Evolutionary conservation across 1,140 invertebrate species (phyloP).

Genomic region (Stegodyphus dumicola): DNA sequence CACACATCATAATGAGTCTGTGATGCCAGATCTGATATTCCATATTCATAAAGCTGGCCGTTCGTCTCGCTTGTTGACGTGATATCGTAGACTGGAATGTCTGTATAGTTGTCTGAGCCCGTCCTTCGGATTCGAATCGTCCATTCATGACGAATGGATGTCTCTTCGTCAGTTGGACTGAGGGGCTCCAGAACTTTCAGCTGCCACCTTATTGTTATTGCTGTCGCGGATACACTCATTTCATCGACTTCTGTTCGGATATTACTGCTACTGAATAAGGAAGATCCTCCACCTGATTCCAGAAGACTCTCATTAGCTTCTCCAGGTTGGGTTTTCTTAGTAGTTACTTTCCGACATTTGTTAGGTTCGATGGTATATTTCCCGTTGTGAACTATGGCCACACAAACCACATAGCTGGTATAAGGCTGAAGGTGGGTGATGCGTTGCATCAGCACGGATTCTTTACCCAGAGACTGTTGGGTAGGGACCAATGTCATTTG

Average conservation of each 20-base stretch:
- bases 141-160: conserved; percentile 40
- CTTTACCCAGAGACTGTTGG: neutral
- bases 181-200: neutral
- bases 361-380: conserved; percentile 28
- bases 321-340: neutral
- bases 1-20: conserved; percentile 41
- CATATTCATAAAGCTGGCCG: conserved; percentile 37
- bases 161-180: neutral
- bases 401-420: conserved; percentile 39
- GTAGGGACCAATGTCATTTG: conserved; percentile 32
- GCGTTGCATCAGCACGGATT: neutral
- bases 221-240: neutral
- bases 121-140: conserved; percentile 26
- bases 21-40: conserved; percentile 13
- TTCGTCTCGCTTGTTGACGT: conserved; percentile 4
- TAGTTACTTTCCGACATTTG: conserved; percentile 29
- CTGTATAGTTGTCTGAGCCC: conserved; percentile 26
- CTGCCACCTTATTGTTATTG: conserved; percentile 18
- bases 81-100: conserved; percentile 50
- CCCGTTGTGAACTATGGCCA: conserved; percentile 4
- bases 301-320: neutral
- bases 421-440: neutral
- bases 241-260: neutral
- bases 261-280: neutral
- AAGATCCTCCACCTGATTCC: neutral